Conservation (phyloP, 2,797 vertebrate genomes). For the Heteromormyrus szaboi region DNA sequence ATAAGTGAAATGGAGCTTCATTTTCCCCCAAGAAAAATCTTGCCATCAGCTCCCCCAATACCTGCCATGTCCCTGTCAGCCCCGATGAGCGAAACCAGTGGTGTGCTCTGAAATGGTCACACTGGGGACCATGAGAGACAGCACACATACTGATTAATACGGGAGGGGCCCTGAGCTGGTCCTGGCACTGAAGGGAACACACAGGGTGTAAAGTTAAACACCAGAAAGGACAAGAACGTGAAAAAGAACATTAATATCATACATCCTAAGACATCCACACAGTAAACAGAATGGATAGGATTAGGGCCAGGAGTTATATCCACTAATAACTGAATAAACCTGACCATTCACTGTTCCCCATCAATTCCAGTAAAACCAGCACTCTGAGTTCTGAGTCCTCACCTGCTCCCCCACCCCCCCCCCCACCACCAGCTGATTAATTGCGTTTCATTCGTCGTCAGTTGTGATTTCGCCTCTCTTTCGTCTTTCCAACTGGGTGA, state of each 20-base stretch:
- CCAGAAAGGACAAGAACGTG: background rate
- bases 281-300: background rate
- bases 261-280: background rate
- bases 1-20: background rate
- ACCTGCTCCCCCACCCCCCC: background rate
- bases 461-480: conserved; percentile 13
- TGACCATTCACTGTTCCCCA: background rate
- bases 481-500: conserved; percentile 18
- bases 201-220: background rate
- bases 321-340: background rate
- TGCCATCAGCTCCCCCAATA: background rate
- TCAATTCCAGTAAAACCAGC: background rate
- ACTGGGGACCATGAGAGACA: background rate
- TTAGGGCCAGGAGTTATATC: background rate
- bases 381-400: background rate
- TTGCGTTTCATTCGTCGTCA: background rate
- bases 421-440: background rate
- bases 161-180: background rate
- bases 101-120: background rate
- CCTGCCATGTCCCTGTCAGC: background rate
- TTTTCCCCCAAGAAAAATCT: background rate
- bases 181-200: background rate
- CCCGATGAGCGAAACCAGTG: background rate
- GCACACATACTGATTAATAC: background rate
- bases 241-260: background rate